Conservation (phyloP, 2,797 vertebrate species). For the Mionectes olivaceus region DNA sequence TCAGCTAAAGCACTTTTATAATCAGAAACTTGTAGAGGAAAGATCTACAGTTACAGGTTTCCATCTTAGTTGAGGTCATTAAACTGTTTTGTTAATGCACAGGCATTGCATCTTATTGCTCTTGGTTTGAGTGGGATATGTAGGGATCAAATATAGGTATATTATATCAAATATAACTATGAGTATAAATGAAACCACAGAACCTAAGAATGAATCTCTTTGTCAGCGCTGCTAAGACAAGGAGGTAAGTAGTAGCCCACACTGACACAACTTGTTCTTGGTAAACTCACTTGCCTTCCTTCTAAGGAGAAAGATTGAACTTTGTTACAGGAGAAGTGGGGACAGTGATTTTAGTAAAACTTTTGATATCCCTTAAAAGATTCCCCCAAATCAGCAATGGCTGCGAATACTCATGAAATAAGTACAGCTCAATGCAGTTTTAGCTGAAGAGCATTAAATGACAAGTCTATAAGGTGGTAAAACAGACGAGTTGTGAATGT, state of each 20-base stretch:
- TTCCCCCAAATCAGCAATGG: background rate
- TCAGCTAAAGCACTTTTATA: background rate
- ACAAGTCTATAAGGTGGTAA: background rate
- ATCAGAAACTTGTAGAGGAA: background rate
- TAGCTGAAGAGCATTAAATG: background rate
- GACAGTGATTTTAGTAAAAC: background rate
- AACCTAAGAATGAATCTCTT: background rate
- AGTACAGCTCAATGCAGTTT: background rate
- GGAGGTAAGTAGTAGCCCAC: background rate
- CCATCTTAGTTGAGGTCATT: background rate
- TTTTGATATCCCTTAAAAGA: background rate
- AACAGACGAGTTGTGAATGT: background rate
- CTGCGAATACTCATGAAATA: background rate
- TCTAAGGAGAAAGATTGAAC: background rate
- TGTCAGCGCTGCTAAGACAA: background rate
- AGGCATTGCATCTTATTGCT: background rate
- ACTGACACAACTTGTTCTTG: background rate
- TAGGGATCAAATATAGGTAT: background rate
- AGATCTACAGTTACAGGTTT: background rate
- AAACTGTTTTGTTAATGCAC: background rate
- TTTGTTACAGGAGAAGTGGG: background rate
- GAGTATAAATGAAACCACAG: background rate
- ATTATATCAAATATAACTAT: background rate
- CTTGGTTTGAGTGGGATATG: fast-evolving
- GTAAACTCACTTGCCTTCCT: background rate